Base-by-base conservation (phyloP, 2,888 invertebrate genomes). In the Mythimna vitellina region DNA sequence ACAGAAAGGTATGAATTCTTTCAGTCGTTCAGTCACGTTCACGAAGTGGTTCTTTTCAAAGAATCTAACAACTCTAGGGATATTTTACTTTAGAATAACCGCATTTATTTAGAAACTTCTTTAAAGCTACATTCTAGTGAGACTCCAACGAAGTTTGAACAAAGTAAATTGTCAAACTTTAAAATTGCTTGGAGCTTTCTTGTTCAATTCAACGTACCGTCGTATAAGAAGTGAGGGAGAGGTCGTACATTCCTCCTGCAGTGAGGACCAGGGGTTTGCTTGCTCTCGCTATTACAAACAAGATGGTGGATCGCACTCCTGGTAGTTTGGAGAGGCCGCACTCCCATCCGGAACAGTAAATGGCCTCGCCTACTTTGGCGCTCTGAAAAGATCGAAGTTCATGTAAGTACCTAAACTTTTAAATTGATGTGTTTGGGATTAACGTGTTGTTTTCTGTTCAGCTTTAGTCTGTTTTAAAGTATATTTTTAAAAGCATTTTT, bases 341-440 rank as follows among this genome's bases (percentile, higher is more conserved):
- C 82, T 96, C 95, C 96, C 96, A 96, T 0, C 93, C 92, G 0
- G 93, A 95, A 62, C 84, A 90, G 79, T 95, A 96, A 20, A 93
- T 87, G 0, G 95, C 91, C 32, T 92, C 89, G 0, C 93, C 89
- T 25, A 95, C 88, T 51, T 86, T 88, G 56, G 87, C 87, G 69
- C 94, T 92, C 96, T 96, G 78, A 14, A 88, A 85, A 56, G 1
- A 38, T 38, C 3, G 7, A 22, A 38, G 5, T 22, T n/a, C 2
- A 10, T n/a, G n/a, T 46, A 17, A 17, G 17, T 14, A 46, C 6
- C 49, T 35, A n/a, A n/a, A n/a, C 6, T 38, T 60, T 58, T 14
- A 5, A 14, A 32, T 29, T 32, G 0, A 3, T 25, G 12, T 14
- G 5, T 25, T 49, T 65, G 3, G 1, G 38, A 9, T 3, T 14